Evolutionary conservation across 2,888 invertebrate species (phyloP).

Genomic region (Sinelater perroti): DNA sequence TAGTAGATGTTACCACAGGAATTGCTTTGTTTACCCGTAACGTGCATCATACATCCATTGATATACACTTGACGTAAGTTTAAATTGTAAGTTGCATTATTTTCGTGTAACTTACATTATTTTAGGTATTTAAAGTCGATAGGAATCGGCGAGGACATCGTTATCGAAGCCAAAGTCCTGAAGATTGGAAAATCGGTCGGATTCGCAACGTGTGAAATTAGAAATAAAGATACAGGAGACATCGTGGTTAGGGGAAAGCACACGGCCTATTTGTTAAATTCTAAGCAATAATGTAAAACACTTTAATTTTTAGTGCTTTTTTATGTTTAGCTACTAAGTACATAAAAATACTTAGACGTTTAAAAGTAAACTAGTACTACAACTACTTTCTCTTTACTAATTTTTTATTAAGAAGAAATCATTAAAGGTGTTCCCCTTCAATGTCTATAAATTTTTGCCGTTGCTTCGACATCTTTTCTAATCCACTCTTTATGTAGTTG

Average conservation of each 20-base stretch:
- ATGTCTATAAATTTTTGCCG: no score
- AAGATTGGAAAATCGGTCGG: conserved; percentile 80
- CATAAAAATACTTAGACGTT: no score
- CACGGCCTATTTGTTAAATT: no score
- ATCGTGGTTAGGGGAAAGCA: conserved; percentile 82
- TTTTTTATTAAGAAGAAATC: no score
- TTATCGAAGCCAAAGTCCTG: conserved; percentile 78
- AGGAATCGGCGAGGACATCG: conserved; percentile 76
- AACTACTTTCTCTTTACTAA: no score
- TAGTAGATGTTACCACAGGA: conserved; percentile 81
- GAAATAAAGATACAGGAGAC: conserved; percentile 73
- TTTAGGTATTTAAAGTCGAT: conserved; percentile 79
- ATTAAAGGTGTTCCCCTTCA: no score
- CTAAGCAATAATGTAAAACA: no score
- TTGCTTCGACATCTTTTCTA: no score
- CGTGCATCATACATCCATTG: conserved; percentile 78
- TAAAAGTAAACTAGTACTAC: no score
- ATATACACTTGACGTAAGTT: conserved; percentile 80
- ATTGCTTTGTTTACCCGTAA: conserved; percentile 78
- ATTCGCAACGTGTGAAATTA: conserved; percentile 79
- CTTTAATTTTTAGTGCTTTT: no score
- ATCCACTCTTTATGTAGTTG: no score
- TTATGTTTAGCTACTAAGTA: no score
- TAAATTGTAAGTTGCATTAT: background rate
- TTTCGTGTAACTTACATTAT: background rate